Conservation (phyloP, 2,888 invertebrate genomes). For the Synergus laeviventris region DNA sequence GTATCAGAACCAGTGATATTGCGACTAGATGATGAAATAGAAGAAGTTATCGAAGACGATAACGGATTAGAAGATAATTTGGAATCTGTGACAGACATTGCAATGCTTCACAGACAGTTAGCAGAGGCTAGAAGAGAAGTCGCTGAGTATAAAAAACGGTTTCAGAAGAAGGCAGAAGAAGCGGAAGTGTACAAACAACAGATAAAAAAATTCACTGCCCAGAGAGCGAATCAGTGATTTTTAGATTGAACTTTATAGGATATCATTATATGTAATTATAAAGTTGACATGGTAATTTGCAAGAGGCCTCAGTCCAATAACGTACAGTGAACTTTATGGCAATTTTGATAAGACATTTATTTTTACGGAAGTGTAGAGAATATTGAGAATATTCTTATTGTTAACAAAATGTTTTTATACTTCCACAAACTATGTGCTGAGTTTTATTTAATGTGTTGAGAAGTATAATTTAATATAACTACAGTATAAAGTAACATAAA, state of each 20-base stretch:
- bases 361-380: neutral
- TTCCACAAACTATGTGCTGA: neutral
- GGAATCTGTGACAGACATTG: conserved; percentile 66
- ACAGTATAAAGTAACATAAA: neutral
- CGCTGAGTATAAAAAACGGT: conserved; percentile 71
- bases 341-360: neutral
- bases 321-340: neutral
- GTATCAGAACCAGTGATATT: conserved; percentile 66
- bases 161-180: conserved; percentile 73
- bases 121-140: conserved; percentile 69
- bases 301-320: neutral
- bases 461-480: conserved; percentile 12
- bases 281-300: neutral
- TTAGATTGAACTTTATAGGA: neutral
- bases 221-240: conserved; percentile 51
- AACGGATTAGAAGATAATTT: conserved; percentile 75
- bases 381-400: neutral
- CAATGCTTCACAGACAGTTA: conserved; percentile 71
- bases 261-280: neutral
- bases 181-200: conserved; percentile 75
- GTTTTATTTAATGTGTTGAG: too few relatives aligned
- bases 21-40: conserved; percentile 70
- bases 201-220: conserved; percentile 67
- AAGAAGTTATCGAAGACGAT: conserved; percentile 76
- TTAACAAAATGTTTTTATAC: neutral